Base-by-base conservation (phyloP, 37 sponge, comb jelly and placozoan species). In the Diacarnus erythraeanus region DNA sequence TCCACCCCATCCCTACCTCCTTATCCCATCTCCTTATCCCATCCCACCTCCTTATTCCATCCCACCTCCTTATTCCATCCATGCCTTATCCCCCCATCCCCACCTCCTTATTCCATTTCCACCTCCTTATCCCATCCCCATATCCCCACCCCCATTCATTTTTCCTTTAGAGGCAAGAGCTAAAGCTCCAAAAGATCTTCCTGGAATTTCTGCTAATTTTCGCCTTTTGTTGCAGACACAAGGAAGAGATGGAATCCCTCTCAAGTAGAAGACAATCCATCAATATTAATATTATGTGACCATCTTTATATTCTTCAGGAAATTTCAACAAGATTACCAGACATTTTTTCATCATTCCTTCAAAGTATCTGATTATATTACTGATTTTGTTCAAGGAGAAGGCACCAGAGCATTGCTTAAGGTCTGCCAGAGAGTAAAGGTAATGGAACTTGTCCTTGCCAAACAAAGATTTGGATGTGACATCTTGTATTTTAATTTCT, bases 281-380 rank as follows among this genome's bases (percentile, higher is more conserved):
- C 71, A 10, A n/a, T n/a, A n/a, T n/a, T n/a, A n/a, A n/a, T n/a
- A n/a, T 57, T 25, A 41, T 51, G 8, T 57, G 12, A 54, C 27
- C 37, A 3, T 75, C 12, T 20, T 29, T 61, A 2, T 2, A 3
- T 25, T 39, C 18, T 44, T 36, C 59, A 83, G 81, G 44, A 64
- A 69, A 15, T 66, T 92, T 38, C 93, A 92, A 79, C 93, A 88
- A 39, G 72, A 80, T 57, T 85, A 88, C 38, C 93, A 92, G 86
- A 92, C 89, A 0, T 38, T 74, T 36, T 92, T 61, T 41, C 89
- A 85, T 41, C 72, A 51, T 22, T 84, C 86, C 12, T 77, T 84
- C 57, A 71, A 78, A 59, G 82, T 88, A 39, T 56, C 82, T 35
- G 82, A 92, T 86, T 88, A 59, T 17, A 27, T 83, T 1, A 57